Evolutionary conservation across 2,113 vertebrate species (phyloP), one percentile per base, ranked within the genome.

Genomic region (Apus apus): DNA sequence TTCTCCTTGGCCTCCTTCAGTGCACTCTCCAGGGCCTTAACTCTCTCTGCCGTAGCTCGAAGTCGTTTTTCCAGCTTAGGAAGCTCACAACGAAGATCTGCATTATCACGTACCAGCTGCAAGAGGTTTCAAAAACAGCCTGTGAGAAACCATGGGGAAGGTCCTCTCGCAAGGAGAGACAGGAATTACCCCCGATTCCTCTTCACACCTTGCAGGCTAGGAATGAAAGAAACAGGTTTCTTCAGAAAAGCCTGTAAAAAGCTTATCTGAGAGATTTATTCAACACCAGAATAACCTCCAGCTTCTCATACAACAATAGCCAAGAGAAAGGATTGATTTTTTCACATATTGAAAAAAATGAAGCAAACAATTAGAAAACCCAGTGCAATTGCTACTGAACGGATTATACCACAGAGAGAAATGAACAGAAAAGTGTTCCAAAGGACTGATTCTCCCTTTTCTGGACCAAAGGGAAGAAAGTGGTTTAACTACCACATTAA

Each of bases 51-150:
- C 2, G 99, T 99, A 91, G 98, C 99, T 3, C 99, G 97, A 88
- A 99, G 98, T 79, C 99, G 98, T 98, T 99, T 99, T 96, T 99
- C 99, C 97, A 99, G 98, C 97, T 99, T 99, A 75, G 99, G 99
- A 93, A 99, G 98, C 97, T 99, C 99, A 64, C 99, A 99, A 96
- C 99, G 99, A 96, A 99, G 98, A 97, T 99, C 99, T 29, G 99
- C 99, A 26, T 99, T 99, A 97, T 99, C 99, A 68, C 99, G 98
- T 65, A 99, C 98, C 98, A 99, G 82, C 99, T 99, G 95, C 0
- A 38, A 48, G 58, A 25, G 56, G 16, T 8, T 22, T 64, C 27
- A 34, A 20, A 60, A 43, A 45, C 1, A 29, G 3, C 26, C 73
- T 4, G 0, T 57, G 29, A 64, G 29, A 64, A 18, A 25, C 34